Evolutionary conservation across 2,888 invertebrate species (phyloP), one percentile per base, ranked within the genome.

Genomic region (Teleogryllus oceanicus): DNA sequence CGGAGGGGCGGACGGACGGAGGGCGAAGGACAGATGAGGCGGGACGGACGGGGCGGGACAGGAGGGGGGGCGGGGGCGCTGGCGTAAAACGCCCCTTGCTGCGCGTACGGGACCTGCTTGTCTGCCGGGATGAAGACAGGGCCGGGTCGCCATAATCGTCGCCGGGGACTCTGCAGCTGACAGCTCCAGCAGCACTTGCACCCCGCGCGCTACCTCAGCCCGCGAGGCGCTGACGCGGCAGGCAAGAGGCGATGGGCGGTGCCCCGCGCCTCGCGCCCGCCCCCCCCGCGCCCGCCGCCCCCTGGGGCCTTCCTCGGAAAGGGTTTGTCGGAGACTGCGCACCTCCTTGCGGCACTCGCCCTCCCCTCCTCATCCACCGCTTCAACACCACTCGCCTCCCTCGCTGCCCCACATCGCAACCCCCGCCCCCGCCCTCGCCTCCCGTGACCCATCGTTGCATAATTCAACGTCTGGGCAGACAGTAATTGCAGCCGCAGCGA

Each of bases 401-500:
- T 8, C 37, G 37, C 37, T 37, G 37, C 37, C 37, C 37, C 37
- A 37, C 37, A 37, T 37, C 37, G 37, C 37, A 5, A 37, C 78
- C 2, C 20, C 20, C 51, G 37, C 50, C 12, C 50, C n/a, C 62
- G 2, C 62, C 5, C 24, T 2, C 77, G 4, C 2, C 49, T 2
- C n/a, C 50, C 50, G n/a, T 49, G 49, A 49, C 18, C n/a, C n/a
- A 18, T 24, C 49, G 49, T 24, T n/a, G n/a, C 50, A 77, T 77
- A 77, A 77, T 49, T 77, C 77, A 49, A 18, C 20, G 49, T 77
- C 49, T 77, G 13, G 37, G 49, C 37, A 49, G 49, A 50, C 49
- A 77, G 77, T 77, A 49, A 24, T 24, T 37, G 77, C 77, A 50
- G 49, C 49, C 24, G 77, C 77, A 50, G 77, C 50, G n/a, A 49